Evolutionary conservation across 2,888 invertebrate species (phyloP).

Genomic region (Corbicula japonica): DNA sequence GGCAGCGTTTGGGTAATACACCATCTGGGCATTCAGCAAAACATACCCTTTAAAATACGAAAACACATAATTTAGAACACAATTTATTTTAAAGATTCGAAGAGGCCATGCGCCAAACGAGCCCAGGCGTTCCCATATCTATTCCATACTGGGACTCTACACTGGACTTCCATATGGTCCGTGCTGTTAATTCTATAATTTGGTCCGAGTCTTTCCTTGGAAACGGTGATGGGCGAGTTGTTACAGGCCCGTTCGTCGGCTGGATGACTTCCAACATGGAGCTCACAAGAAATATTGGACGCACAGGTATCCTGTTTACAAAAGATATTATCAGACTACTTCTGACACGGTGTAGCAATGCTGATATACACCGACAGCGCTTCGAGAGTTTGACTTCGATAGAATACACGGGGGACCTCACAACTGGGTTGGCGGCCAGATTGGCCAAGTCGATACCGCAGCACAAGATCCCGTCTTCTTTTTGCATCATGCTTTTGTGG

Average conservation of each 20-base stretch:
- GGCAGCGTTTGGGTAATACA: too few species aligned
- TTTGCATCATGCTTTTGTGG: constrained; percentile 78
- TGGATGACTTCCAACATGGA: constrained; percentile 59
- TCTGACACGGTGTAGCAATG: neutral
- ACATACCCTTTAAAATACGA: too few species aligned
- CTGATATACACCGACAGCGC: constrained; percentile 53
- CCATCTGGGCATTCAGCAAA: too few species aligned
- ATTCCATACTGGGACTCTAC: constrained; percentile 79
- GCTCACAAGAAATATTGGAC: constrained; percentile 28
- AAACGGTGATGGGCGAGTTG: constrained; percentile 68
- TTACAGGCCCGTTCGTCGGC: constrained; percentile 51
- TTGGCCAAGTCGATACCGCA: constrained; percentile 74
- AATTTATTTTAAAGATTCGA: too few species aligned
- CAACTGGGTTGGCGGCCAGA: constrained; percentile 78
- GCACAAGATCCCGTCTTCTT: constrained; percentile 79
- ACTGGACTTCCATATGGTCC: too few species aligned
- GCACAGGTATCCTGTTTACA: constrained; percentile 33
- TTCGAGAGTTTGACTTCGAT: constrained; percentile 59
- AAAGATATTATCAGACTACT: neutral
- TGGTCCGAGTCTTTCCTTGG: constrained; percentile 72
- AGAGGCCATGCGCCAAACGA: constrained; percentile 69
- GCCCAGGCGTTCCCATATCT: constrained; percentile 49
- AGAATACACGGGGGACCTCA: constrained; percentile 75
- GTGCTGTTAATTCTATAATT: constrained; percentile 66
- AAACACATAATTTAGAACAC: too few species aligned